Conservation (phyloP, 1,140 invertebrate species). For the Teleogryllus occipitalis region DNA sequence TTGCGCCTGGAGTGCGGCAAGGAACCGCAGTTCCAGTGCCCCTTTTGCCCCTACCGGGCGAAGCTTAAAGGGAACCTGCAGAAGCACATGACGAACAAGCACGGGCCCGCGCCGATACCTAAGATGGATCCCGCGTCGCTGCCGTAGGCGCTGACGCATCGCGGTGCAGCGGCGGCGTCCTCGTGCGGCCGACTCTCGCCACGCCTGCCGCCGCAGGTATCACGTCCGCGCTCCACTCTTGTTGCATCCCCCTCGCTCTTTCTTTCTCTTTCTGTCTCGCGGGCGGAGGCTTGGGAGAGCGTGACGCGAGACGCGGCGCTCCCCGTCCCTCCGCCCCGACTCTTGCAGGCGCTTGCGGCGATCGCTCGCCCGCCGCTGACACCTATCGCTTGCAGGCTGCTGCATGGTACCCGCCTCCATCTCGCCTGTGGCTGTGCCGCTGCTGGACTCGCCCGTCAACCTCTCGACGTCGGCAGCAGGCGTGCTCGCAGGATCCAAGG, state of each 20-base stretch:
- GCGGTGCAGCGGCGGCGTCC: neutral
- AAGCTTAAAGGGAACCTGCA: constrained; percentile 30
- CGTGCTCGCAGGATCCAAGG: neutral
- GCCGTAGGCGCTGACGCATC: too few species aligned
- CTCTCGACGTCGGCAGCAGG: neutral
- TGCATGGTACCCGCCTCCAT: neutral
- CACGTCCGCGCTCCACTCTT: too few species aligned
- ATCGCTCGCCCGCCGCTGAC: neutral
- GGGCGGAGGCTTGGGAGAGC: too few species aligned
- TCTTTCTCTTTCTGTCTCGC: too few species aligned
- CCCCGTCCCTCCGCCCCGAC: too few species aligned
- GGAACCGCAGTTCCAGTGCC: constrained; percentile 33
- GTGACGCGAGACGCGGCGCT: too few species aligned
- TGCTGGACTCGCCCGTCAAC: neutral
- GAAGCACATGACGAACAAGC: constrained; percentile 18
- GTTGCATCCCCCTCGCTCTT: too few species aligned
- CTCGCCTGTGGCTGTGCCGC: neutral
- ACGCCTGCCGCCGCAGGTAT: neutral
- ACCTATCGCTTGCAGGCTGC: neutral
- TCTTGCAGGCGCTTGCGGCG: too few species aligned
- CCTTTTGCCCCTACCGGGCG: constrained; percentile 32
- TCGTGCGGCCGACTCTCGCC: neutral
- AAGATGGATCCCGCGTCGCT: too few species aligned
- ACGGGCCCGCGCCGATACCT: neutral
- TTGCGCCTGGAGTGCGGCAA: constrained; percentile 39